Conservation (phyloP, 2,113 vertebrate species). For the Trematomus loennbergii region DNA sequence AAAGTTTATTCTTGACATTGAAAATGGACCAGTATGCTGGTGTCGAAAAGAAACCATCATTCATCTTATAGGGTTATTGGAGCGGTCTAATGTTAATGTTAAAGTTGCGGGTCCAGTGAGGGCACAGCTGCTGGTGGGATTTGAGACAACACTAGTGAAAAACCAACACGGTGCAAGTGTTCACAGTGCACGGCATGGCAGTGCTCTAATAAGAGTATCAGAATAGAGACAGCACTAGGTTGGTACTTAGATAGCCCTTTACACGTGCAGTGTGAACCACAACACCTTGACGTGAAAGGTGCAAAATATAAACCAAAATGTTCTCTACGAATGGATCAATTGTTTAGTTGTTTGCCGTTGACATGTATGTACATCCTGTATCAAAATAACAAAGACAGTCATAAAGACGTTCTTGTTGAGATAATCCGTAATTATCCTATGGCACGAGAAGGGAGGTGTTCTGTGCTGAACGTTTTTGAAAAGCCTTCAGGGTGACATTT, state of each 20-base stretch:
- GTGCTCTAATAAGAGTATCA: too few relatives aligned
- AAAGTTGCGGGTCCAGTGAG: too few relatives aligned
- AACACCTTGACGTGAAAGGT: too few relatives aligned
- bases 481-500: slow-evolving; percentile 28
- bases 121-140: too few relatives aligned
- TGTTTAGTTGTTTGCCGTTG: neutral
- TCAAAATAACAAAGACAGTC: slow-evolving; percentile 1
- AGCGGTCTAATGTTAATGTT: too few relatives aligned
- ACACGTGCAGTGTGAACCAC: neutral
- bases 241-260: neutral
- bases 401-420: slow-evolving; percentile 33
- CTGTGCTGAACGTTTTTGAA: neutral
- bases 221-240: neutral
- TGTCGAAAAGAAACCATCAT: too few relatives aligned
- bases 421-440: neutral
- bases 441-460: slow-evolving; percentile 5
- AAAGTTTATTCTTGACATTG: too few relatives aligned
- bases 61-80: too few relatives aligned
- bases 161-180: too few relatives aligned
- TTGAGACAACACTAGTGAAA: too few relatives aligned
- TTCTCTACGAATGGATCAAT: neutral
- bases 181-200: too few relatives aligned
- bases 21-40: too few relatives aligned
- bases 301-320: neutral
- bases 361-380: slow-evolving; percentile 1